Evolutionary conservation across 2,797 vertebrate genomes (phyloP).

Genomic region (Rhynchotus rufescens): DNA sequence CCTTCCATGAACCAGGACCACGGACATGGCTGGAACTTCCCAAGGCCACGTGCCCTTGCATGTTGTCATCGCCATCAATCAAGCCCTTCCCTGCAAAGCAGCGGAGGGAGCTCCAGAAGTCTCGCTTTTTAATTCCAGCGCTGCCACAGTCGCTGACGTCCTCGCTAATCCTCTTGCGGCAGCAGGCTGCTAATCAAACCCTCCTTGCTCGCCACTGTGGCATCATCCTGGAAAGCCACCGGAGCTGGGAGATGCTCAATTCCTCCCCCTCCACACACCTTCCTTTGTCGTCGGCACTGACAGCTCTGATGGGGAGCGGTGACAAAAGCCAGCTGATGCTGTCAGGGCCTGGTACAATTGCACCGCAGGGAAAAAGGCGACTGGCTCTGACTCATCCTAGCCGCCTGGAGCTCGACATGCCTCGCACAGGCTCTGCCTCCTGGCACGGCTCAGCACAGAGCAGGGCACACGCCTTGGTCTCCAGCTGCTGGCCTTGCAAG

Average conservation of each 20-base stretch:
- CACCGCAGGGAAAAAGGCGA: slow-evolving; percentile 65
- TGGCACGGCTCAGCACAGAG: not conserved
- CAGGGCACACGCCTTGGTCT: rapidly evolving
- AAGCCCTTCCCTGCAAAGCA: not conserved
- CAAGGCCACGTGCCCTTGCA: not conserved
- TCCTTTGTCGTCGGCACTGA: slow-evolving; percentile 67
- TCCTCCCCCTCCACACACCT: slow-evolving; percentile 69
- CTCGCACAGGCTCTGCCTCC: not conserved
- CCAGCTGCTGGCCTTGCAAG: not conserved
- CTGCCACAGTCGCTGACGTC: slow-evolving; percentile 47
- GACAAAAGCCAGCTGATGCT: slow-evolving; percentile 70
- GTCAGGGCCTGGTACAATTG: slow-evolving; percentile 61
- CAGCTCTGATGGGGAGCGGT: slow-evolving; percentile 61
- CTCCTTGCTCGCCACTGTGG: slow-evolving; percentile 39
- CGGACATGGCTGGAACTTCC: not conserved
- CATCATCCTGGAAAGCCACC: slow-evolving; percentile 44
- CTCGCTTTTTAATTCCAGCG: slow-evolving; percentile 1
- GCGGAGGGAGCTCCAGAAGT: slow-evolving; percentile 4
- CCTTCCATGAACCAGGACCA: not conserved
- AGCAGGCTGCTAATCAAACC: slow-evolving; percentile 60
- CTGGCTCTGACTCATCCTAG: slow-evolving; percentile 60
- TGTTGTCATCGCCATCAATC: not conserved
- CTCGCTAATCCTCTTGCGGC: slow-evolving; percentile 43
- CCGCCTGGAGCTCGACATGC: slow-evolving; percentile 26
- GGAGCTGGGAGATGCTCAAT: slow-evolving; percentile 38